Evolutionary conservation across 2,113 vertebrate genomes (phyloP).

Genomic region (Myiozetetes cayanensis): DNA sequence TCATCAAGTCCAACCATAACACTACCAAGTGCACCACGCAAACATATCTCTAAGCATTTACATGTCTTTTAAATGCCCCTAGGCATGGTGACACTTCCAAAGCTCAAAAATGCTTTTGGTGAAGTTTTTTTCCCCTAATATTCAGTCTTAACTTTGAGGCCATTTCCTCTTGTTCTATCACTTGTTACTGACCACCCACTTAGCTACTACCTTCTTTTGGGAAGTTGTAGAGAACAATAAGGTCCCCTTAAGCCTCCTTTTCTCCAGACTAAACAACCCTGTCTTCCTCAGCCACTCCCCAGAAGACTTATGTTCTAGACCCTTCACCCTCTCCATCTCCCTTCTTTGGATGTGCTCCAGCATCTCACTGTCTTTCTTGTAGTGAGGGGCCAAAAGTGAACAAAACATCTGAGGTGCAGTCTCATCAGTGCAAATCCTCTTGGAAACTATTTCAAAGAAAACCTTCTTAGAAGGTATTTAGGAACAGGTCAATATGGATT

Average conservation of each 20-base stretch:
- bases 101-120: neutral
- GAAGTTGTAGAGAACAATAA: neutral
- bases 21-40: neutral
- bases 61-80: neutral
- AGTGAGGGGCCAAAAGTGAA: neutral
- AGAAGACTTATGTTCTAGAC: neutral
- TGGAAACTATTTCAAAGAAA: neutral
- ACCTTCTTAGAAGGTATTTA: neutral
- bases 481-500: neutral
- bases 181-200: neutral
- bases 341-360: neutral
- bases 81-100: neutral
- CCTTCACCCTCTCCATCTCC: neutral
- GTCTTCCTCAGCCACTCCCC: neutral
- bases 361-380: neutral
- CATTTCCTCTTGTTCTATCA: neutral
- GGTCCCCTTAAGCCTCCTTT: neutral
- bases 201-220: neutral
- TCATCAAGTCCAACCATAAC: neutral
- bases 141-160: neutral
- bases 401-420: neutral
- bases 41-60: neutral
- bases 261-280: neutral
- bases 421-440: neutral
- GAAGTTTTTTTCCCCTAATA: neutral